Conservation (phyloP, 2,888 invertebrate species). For the Parnassius orleans region DNA sequence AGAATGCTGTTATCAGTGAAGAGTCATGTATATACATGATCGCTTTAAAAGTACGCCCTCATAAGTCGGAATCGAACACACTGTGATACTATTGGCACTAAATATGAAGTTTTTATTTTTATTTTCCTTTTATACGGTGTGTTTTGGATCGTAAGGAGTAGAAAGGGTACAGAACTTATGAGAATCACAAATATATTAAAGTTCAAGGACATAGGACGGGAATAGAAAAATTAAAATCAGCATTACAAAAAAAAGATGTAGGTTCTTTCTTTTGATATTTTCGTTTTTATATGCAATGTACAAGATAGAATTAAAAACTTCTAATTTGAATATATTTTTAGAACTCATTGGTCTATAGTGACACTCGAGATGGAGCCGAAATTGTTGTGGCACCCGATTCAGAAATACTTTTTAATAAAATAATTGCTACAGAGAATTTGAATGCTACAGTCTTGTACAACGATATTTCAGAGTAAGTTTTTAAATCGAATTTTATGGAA, state of each 20-base stretch:
- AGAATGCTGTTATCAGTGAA: no score
- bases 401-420: constrained; percentile 38
- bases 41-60: no score
- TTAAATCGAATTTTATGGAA: no score
- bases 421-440: constrained; percentile 39
- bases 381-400: constrained; percentile 52
- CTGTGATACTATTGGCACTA: no score
- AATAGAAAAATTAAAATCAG: constrained; percentile 26
- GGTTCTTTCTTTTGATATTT: constrained; percentile 32
- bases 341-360: constrained; percentile 43
- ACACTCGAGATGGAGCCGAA: constrained; percentile 34
- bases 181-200: constrained; percentile 33
- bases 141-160: no score
- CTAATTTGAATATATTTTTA: constrained; percentile 30
- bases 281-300: no score
- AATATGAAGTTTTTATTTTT: background rate
- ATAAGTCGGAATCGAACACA: no score
- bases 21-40: no score
- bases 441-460: constrained; percentile 42
- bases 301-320: no score
- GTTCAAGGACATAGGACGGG: constrained; percentile 26
- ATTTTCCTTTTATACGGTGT: constrained; percentile 1
- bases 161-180: constrained; percentile 34
- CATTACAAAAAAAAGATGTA: constrained; percentile 38
- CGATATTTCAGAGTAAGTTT: constrained; percentile 59